These are phyloP conservation scores for Autographa pulchrina DNA, from an alignment of 2,888 invertebrate genomes.

Conservation along the genomic window DNA sequence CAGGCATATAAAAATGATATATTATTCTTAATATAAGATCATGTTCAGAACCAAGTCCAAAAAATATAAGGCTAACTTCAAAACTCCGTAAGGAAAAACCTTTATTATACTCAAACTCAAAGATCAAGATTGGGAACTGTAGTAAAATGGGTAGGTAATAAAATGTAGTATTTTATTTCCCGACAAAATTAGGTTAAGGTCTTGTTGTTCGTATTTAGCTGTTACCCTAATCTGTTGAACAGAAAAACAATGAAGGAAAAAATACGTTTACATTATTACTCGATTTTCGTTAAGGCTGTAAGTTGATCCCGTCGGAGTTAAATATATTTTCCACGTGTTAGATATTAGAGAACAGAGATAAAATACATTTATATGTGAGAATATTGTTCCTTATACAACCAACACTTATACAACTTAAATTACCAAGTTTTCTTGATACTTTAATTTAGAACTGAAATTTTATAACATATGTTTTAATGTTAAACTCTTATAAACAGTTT, in stretches of 20 bases:
- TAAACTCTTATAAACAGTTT: too few relatives aligned
- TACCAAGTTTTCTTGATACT: too few relatives aligned
- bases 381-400: neutral
- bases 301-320: neutral
- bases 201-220: conserved; percentile 8
- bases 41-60: conserved; percentile 1
- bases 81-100: conserved; percentile 11
- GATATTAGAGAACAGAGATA: too few relatives aligned
- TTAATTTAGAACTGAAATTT: too few relatives aligned
- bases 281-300: neutral
- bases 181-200: neutral
- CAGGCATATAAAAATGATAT: conserved; percentile 66
- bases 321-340: neutral
- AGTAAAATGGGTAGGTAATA: conserved; percentile 10
- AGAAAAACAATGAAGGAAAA: conserved; percentile 1
- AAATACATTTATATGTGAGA: neutral
- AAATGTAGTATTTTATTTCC: conserved; percentile 17
- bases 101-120: conserved; percentile 17
- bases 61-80: conserved; percentile 10
- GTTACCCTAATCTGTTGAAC: neutral
- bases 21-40: conserved; percentile 65
- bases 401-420: too few relatives aligned
- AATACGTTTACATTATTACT: neutral
- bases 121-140: conserved; percentile 13
- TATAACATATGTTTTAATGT: too few relatives aligned